These are phyloP conservation scores for Vombatus ursinus DNA, from an alignment of 2,113 vertebrate species.

Conservation along the genomic window DNA sequence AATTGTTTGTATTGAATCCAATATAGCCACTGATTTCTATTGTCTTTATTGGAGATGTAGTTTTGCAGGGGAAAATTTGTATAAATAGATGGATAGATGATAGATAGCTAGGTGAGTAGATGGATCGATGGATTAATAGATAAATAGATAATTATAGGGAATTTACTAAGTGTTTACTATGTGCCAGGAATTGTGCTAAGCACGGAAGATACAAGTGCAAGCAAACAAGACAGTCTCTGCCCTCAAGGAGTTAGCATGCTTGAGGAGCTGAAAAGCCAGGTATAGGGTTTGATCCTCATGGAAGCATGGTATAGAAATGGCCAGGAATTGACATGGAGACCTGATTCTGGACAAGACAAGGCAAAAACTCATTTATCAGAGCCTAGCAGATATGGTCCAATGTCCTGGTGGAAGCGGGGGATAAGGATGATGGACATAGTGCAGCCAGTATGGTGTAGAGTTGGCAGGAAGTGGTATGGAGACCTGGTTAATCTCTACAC, in stretches of 20 bases:
- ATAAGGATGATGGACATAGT: background rate
- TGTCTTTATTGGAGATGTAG: constrained; percentile 47
- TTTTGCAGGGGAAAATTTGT: constrained; percentile 32
- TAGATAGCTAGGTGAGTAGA: background rate
- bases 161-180: too few relatives aligned
- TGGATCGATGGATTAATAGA: background rate
- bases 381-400: background rate
- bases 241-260: background rate
- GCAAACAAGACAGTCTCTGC: background rate
- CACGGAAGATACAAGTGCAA: background rate
- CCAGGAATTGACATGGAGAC: background rate
- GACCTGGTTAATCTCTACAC: background rate
- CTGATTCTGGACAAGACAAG: background rate
- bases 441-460: background rate
- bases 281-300: background rate
- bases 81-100: background rate
- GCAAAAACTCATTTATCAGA: background rate
- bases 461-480: background rate
- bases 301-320: background rate
- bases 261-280: background rate
- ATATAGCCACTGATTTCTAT: constrained; percentile 55
- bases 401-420: background rate
- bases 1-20: constrained; percentile 48
- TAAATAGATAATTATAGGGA: background rate
- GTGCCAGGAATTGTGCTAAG: background rate